Conservation (phyloP, 2,113 vertebrate genomes). For the Microcebus ravelobensis region DNA sequence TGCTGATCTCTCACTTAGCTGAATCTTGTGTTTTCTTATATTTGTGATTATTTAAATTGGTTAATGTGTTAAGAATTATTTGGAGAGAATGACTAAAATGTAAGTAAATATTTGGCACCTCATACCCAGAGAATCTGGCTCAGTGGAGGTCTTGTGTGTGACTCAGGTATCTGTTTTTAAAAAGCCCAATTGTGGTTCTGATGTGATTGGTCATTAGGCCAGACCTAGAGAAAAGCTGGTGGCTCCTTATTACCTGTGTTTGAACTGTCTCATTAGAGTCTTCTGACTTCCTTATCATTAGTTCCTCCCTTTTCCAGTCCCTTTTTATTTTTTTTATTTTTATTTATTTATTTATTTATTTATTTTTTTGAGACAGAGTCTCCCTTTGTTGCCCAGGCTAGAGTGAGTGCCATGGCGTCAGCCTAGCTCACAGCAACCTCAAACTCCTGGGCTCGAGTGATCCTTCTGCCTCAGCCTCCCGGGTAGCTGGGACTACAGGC, state of each 20-base stretch:
- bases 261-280: background rate
- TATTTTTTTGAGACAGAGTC: no score
- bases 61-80: background rate
- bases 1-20: background rate
- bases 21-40: background rate
- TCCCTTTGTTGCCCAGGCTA: no score
- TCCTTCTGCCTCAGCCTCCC: no score
- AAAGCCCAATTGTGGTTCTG: background rate
- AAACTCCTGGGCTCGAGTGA: no score
- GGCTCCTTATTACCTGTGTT: background rate
- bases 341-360: no score
- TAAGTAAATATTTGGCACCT: background rate
- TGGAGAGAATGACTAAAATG: background rate
- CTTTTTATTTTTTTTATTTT: no score
- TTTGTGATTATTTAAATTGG: background rate
- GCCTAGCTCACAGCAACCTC: no score
- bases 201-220: background rate
- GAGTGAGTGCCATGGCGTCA: no score
- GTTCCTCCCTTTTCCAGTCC: background rate
- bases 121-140: conserved; percentile 1
- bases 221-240: background rate
- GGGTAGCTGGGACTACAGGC: no score
- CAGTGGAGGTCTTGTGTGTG: background rate
- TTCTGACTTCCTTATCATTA: background rate
- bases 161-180: background rate